These are phyloP conservation scores for Natator depressus DNA, from an alignment of 2,113 vertebrate genomes.

Conservation along the genomic window DNA sequence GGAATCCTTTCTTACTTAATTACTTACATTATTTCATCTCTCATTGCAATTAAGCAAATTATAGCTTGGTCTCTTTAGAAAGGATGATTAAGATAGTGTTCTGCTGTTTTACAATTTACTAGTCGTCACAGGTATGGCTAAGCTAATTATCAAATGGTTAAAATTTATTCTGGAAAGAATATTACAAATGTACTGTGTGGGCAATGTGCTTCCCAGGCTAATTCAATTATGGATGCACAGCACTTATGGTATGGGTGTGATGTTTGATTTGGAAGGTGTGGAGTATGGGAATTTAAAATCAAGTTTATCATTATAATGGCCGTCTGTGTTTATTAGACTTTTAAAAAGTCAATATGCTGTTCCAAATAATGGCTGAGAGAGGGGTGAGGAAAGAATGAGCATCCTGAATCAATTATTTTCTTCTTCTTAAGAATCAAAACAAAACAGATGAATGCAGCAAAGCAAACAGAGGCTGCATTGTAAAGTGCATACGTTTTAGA, in stretches of 20 bases:
- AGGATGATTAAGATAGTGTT: conserved; percentile 75
- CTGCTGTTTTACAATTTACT: conserved; percentile 70
- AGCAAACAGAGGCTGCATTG: not conserved
- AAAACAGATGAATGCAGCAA: not conserved
- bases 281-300: conserved; percentile 27
- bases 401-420: not conserved
- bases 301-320: not conserved
- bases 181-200: conserved; percentile 11
- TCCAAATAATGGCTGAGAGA: conserved; percentile 1
- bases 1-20: conserved; percentile 73
- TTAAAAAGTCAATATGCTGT: not conserved
- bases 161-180: conserved; percentile 62
- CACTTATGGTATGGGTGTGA: not conserved
- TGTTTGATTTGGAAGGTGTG: conserved; percentile 45
- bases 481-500: conserved; percentile 7
- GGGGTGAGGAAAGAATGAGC: not conserved
- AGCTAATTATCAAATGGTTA: conserved; percentile 76
- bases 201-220: conserved; percentile 19
- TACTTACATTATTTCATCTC: conserved; percentile 69
- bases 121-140: conserved; percentile 70
- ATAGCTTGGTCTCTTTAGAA: conserved; percentile 68
- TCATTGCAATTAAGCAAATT: conserved; percentile 71
- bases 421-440: not conserved
- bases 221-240: conserved; percentile 34
- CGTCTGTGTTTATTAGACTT: not conserved